Conservation (phyloP, 2,113 vertebrate species). For the Conger conger region DNA sequence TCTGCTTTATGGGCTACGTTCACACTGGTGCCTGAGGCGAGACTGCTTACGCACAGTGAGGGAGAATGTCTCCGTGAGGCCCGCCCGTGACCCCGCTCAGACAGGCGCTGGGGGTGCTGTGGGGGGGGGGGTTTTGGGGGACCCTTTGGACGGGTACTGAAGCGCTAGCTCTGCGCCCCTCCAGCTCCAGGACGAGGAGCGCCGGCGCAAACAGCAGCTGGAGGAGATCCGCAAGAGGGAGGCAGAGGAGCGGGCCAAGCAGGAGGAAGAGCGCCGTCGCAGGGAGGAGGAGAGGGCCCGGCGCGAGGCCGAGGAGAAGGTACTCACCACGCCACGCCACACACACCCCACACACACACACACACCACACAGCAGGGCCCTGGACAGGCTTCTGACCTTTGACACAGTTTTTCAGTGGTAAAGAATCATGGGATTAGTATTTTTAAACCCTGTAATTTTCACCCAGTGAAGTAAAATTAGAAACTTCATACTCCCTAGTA, state of each 20-base stretch:
- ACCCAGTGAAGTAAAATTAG: too few relatives aligned
- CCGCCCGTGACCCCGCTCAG: background rate
- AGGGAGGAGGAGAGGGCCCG: slow-evolving; percentile 86
- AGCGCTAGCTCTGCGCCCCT: background rate
- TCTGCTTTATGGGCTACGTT: background rate
- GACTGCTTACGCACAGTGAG: background rate
- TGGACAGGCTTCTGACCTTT: too few relatives aligned
- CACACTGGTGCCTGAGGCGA: background rate
- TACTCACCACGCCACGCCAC: slow-evolving; percentile 45
- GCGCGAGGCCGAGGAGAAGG: slow-evolving; percentile 92
- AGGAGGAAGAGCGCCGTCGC: slow-evolving; percentile 86
- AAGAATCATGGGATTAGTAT: too few relatives aligned
- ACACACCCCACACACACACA: too few relatives aligned
- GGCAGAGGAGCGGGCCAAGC: slow-evolving; percentile 85
- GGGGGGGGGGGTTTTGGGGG: background rate
- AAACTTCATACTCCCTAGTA: too few relatives aligned
- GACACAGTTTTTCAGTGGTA: too few relatives aligned
- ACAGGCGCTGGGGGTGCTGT: too few relatives aligned
- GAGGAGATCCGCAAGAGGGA: slow-evolving; percentile 92
- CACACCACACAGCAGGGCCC: too few relatives aligned
- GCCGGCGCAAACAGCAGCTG: slow-evolving; percentile 89
- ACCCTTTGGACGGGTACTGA: background rate
- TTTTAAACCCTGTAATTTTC: too few relatives aligned
- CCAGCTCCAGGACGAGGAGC: slow-evolving; percentile 97
- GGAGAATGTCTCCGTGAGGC: background rate